phyloP scores from a whole-genome alignment of 2,797 vertebrate species.

The Urocyon cinereoargenteus region DNA sequence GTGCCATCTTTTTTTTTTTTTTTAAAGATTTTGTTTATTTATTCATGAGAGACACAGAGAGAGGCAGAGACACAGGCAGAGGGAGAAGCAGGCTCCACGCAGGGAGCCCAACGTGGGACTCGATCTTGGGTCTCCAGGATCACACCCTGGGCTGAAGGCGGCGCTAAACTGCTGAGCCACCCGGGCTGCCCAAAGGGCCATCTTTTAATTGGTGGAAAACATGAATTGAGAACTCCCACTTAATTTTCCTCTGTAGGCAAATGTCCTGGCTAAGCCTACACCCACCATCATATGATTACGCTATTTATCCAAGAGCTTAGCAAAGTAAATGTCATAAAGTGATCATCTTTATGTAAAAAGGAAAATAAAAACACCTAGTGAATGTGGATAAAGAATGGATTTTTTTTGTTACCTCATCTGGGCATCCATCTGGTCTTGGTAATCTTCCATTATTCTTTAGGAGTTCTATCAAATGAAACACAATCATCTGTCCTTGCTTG shows the following conservation, averaged over 20 bases:
- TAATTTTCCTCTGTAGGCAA: background rate
- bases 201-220: background rate
- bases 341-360: conserved; percentile 42
- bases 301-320: conserved; percentile 23
- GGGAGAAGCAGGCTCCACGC: too few species aligned
- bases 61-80: too few species aligned
- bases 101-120: too few species aligned
- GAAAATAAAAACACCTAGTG: conserved; percentile 26
- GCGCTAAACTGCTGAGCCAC: too few species aligned
- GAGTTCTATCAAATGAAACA: conserved; percentile 97
- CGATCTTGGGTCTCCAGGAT: too few species aligned
- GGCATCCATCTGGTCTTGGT: conserved; percentile 93
- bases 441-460: conserved; percentile 93
- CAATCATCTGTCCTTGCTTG: conserved; percentile 99
- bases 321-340: conserved; percentile 49
- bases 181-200: background rate
- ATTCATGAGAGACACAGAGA: too few species aligned
- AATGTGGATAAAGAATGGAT: conserved; percentile 37
- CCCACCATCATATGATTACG: background rate
- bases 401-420: conserved; percentile 90
- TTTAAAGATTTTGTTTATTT: too few species aligned
- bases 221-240: background rate
- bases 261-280: background rate
- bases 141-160: too few species aligned
- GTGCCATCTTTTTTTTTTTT: background rate